Evolutionary conservation across 2,888 invertebrate genomes (phyloP), one percentile per base, ranked within the genome.

Genomic region (Hyposoter didymator): DNA sequence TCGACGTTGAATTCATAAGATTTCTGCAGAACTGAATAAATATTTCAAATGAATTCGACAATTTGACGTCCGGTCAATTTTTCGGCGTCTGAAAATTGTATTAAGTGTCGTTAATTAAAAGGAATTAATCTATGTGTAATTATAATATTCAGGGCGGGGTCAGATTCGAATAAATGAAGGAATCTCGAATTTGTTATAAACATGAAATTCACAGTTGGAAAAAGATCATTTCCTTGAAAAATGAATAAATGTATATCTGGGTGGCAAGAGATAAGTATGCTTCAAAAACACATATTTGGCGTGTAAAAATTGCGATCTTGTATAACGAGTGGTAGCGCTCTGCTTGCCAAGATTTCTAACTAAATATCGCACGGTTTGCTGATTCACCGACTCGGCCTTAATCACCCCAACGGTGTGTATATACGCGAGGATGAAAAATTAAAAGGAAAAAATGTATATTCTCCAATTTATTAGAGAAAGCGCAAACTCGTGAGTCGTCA

Each of bases 391-490:
- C 73, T 43, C 87, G 84, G 87, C 81, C 84, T 88, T 86, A 87
- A 88, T 88, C 86, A 84, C 75, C 47, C 67, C 35, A 52, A 49
- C 43, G 55, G 35, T 81, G 76, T 45, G 7, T 39, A 28, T 39
- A 28, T 43, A 28, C 55, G 67, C 43, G 67, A 62, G 69, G 74
- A 55, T 72, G 70, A 66, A 82, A 59, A 28, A 59, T 28, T 74
- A 7, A 45, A 55, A 47, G 64, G 22, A 70, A 67, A 69, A 81
- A 83, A 47, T 78, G 79, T 78, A 78, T 84, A 78, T 84, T 86
- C 79, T 79, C 72, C 82, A 87, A 88, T 88, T 88, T 85, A 85
- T 88, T 82, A 84, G 88, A 88, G 88, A 88, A 88, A 88, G 88
- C 88, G 76, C 69, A 59, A 80, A 47, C 59, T 49, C 59, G 59